phyloP scores from a whole-genome alignment of 1,140 invertebrate genomes.

The Samia ricini region DNA sequence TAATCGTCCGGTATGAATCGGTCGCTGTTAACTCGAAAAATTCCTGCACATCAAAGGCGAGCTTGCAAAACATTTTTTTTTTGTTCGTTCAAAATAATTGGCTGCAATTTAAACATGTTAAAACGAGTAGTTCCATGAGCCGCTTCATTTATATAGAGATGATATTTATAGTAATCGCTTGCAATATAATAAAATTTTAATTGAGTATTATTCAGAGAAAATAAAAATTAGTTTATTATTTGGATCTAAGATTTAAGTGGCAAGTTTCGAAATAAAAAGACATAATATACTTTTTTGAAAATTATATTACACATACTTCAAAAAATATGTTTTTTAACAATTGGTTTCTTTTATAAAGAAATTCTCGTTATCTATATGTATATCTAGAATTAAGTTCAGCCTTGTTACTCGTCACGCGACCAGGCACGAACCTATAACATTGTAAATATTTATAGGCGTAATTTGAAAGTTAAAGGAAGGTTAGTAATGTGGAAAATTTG shows the following conservation, averaged over 20 bases:
- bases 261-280: too few species aligned
- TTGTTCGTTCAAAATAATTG: slow-evolving; percentile 16
- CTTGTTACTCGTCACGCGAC: slow-evolving; percentile 1
- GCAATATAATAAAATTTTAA: too few species aligned
- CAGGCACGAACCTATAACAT: slow-evolving; percentile 17
- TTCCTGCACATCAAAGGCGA: slow-evolving; percentile 62
- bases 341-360: neutral
- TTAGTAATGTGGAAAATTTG: slow-evolving; percentile 66
- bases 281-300: too few species aligned
- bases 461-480: slow-evolving; percentile 41
- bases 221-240: too few species aligned
- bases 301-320: too few species aligned
- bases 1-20: slow-evolving; percentile 59
- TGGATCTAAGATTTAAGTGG: too few species aligned
- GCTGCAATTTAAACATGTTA: slow-evolving; percentile 6
- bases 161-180: too few species aligned
- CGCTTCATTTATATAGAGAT: too few species aligned
- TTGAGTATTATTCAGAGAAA: too few species aligned
- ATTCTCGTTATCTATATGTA: neutral
- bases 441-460: slow-evolving; percentile 27
- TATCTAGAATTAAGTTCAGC: neutral
- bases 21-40: slow-evolving; percentile 56
- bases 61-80: slow-evolving; percentile 48
- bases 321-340: neutral
- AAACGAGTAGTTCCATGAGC: too few species aligned